These are phyloP conservation scores for Gibbula magus DNA, from an alignment of 2,888 invertebrate species.

Conservation along the genomic window DNA sequence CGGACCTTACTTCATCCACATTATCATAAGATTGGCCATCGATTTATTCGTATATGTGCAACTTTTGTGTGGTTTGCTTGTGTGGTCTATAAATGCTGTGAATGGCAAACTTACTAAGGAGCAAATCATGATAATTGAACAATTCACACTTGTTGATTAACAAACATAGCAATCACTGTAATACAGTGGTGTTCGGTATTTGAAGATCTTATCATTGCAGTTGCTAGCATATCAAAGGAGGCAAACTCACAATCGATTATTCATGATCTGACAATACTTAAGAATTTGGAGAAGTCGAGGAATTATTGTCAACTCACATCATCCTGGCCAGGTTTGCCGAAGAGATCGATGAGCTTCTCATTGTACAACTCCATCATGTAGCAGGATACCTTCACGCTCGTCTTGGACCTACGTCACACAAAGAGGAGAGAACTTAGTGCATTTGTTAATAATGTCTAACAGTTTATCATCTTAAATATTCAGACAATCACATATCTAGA, in stretches of 20 bases:
- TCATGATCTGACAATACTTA: background rate
- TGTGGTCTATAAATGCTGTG: no score
- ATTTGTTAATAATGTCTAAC: background rate
- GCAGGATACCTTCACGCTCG: slow-evolving; percentile 57
- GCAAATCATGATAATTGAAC: no score
- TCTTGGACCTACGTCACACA: slow-evolving; percentile 60
- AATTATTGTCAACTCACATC: slow-evolving; percentile 53
- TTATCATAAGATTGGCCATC: no score
- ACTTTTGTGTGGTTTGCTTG: no score
- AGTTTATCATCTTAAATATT: background rate
- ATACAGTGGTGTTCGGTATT: no score
- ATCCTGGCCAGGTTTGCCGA: slow-evolving; percentile 59
- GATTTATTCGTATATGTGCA: no score
- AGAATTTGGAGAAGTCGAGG: background rate
- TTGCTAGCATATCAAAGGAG: background rate
- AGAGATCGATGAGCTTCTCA: slow-evolving; percentile 72
- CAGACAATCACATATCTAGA: background rate
- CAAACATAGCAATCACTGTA: no score
- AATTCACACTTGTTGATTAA: no score
- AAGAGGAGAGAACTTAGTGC: background rate
- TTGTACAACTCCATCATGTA: slow-evolving; percentile 75
- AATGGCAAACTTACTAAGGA: no score
- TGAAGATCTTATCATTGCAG: background rate
- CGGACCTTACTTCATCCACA: no score
- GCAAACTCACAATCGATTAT: background rate